These are phyloP conservation scores for Mamestra brassicae DNA, from an alignment of 2,888 invertebrate genomes.

Conservation along the genomic window DNA sequence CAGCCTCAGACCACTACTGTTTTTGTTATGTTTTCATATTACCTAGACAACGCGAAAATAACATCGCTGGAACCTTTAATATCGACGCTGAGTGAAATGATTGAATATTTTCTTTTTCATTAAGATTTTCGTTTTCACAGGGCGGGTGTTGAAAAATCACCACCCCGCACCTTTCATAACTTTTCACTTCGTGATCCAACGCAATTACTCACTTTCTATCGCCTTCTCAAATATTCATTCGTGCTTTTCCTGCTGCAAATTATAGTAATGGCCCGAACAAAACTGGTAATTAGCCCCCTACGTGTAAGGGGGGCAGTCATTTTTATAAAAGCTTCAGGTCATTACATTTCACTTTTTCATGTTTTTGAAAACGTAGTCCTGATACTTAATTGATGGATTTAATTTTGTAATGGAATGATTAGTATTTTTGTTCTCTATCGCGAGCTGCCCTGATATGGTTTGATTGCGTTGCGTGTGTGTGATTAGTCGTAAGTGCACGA, in stretches of 20 bases:
- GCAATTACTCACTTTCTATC: constrained; percentile 90
- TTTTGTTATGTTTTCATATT: constrained; percentile 63
- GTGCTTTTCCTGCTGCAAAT: constrained; percentile 89
- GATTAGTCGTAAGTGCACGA: constrained; percentile 63
- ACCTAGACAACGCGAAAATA: constrained; percentile 9
- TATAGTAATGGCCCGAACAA: constrained; percentile 88
- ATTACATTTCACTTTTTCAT: constrained; percentile 57
- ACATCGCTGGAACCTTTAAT: constrained; percentile 60
- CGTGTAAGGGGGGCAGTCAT: constrained; percentile 77
- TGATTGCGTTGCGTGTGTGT: constrained; percentile 59
- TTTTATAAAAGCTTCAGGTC: constrained; percentile 74
- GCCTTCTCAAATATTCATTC: constrained; percentile 91
- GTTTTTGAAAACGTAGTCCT: constrained; percentile 61
- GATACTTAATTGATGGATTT: constrained; percentile 73
- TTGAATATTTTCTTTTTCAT: constrained; percentile 88
- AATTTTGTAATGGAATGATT: constrained; percentile 75
- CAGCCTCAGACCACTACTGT: constrained; percentile 73
- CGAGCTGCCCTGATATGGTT: constrained; percentile 29
- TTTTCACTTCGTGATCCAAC: constrained; percentile 90
- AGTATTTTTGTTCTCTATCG: constrained; percentile 31
- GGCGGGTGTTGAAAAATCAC: constrained; percentile 87
- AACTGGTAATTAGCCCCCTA: constrained; percentile 86
- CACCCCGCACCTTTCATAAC: constrained; percentile 90
- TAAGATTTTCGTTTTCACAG: constrained; percentile 85
- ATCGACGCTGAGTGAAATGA: constrained; percentile 73